These are phyloP conservation scores for Heteropelma amictum DNA, from an alignment of 2,888 invertebrate genomes.

Conservation along the genomic window DNA sequence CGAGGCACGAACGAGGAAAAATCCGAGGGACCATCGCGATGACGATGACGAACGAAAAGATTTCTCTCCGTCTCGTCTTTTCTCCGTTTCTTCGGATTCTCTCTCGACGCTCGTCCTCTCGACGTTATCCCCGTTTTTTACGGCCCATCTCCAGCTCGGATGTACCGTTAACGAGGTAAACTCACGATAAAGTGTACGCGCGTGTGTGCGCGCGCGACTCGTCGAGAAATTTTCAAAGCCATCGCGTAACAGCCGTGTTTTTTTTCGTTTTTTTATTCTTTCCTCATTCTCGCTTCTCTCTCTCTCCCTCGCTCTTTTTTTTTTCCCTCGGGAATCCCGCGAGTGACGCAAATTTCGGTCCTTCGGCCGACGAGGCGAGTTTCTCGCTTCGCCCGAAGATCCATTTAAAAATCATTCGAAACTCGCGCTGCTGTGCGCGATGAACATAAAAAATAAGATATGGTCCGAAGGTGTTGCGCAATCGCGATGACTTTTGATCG, in stretches of 20 bases:
- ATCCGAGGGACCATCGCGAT: slow-evolving; percentile 10
- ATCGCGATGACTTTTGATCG: too few species aligned
- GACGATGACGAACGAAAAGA: neutral
- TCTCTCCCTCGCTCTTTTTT: neutral
- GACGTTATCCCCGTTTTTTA: neutral
- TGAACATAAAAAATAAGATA: too few species aligned
- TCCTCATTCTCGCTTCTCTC: neutral
- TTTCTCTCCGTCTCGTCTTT: neutral
- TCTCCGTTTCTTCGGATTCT: neutral
- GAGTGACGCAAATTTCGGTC: too few species aligned
- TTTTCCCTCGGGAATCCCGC: too few species aligned
- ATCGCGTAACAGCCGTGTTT: slow-evolving; percentile 1
- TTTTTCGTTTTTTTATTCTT: neutral
- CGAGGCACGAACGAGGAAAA: neutral
- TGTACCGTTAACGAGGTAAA: slow-evolving; percentile 48
- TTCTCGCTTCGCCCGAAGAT: too few species aligned
- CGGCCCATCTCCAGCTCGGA: too few species aligned
- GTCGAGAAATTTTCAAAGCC: slow-evolving; percentile 32
- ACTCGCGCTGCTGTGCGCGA: too few species aligned
- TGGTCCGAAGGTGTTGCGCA: too few species aligned
- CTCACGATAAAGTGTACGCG: too few species aligned
- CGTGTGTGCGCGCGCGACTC: too few species aligned
- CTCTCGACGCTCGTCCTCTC: neutral
- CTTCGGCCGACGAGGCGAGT: too few species aligned
- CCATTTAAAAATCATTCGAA: too few species aligned